Base-by-base conservation (phyloP, 2,797 vertebrate genomes). In the Chaenodraco wilsoni region DNA sequence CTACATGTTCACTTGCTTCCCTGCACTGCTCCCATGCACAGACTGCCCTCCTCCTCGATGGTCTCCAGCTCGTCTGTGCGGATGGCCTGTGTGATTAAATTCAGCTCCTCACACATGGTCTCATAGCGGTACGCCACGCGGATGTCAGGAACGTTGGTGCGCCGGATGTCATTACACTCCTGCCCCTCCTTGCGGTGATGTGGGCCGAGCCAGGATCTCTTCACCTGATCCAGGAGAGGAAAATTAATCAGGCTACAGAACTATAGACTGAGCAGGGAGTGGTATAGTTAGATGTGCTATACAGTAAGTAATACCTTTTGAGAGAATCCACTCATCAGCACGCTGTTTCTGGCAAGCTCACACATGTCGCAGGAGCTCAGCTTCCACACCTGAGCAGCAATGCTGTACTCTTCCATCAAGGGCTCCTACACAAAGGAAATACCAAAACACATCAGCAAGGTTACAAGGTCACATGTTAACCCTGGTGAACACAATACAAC, bases 361-460 rank as follows among this genome's bases (percentile, higher is more conserved):
- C 98, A 99, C 97, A 99, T 98, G 90, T 99, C 98, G 0, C 98
- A 99, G 60, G 98, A 98, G 89, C 97, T 99, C 74, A 99, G 94
- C 91, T 99, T 99, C 98, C 98, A 99, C 84, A 99, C 97, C 89
- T 99, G 98, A 44, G 98, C 96, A 60, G 97, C 98, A 2, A 99
- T 99, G 93, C 97, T 99, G 90, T 99, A 99, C 66, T 99, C 98
- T 79, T 99, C 98, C 98, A 99, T 99, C 89, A 99, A 79, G 0
- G 98, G 97, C 87, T 99, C 98, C 95, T 95, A 46, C 23, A 83
- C 19, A 55, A 23, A 15, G 33, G 1, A 60, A 50, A 17, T 15
- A n/a, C 52, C 1, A 37, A 27, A 27, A 37, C 33, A 37, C 33
- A 37, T 37, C 33, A 37, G 33, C 33, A 37, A 37, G 8, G 33